Conservation (phyloP, 2,888 invertebrate genomes). For the Dryomyza anilis region DNA sequence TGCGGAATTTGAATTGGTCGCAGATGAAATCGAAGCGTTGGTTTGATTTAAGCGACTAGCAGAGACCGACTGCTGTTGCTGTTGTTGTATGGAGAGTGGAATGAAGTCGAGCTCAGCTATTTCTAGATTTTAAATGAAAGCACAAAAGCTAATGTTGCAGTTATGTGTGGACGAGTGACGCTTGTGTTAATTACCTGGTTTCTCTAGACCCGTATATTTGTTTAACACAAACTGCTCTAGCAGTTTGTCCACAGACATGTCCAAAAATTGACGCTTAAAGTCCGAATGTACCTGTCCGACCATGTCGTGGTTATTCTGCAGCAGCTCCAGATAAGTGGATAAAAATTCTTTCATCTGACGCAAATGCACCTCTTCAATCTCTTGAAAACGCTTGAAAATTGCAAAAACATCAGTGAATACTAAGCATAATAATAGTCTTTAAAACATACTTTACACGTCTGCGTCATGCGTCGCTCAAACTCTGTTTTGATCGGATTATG, state of each 20-base stretch:
- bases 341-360: conserved; percentile 96
- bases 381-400: conserved; percentile 79
- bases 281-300: conserved; percentile 92
- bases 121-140: conserved; percentile 42
- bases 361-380: conserved; percentile 89
- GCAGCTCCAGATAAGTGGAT: conserved; percentile 82
- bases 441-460: conserved; percentile 76
- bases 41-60: conserved; percentile 42
- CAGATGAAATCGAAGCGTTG: conserved; percentile 39
- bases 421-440: neutral
- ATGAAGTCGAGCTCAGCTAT: conserved; percentile 57
- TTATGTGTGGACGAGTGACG: neutral
- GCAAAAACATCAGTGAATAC: neutral
- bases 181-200: conserved; percentile 72
- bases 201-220: conserved; percentile 92
- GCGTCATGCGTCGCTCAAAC: conserved; percentile 95
- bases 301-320: conserved; percentile 87
- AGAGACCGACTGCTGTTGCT: conserved; percentile 41
- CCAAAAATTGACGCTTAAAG: conserved; percentile 87
- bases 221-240: conserved; percentile 89
- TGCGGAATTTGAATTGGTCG: conserved; percentile 57
- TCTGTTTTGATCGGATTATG: conserved; percentile 89
- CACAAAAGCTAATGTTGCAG: conserved; percentile 4
- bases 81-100: conserved; percentile 47
- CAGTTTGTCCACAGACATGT: conserved; percentile 90